phyloP scores from a whole-genome alignment of 2,888 invertebrate species.

The Oscheius onirici region DNA sequence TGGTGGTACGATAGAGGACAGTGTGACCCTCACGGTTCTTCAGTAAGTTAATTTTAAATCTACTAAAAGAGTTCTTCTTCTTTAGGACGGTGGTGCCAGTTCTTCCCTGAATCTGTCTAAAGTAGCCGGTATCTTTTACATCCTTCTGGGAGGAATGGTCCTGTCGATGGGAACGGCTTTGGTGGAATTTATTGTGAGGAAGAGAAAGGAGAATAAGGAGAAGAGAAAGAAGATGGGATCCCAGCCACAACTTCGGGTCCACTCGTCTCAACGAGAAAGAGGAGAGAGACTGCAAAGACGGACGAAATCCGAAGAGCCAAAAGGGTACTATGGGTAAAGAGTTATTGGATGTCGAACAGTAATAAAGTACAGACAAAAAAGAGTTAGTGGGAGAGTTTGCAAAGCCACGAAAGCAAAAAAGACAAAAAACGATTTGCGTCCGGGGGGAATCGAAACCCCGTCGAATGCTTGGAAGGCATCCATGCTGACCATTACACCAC shows the following conservation, averaged over 20 bases:
- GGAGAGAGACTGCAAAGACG: neutral
- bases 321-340: neutral
- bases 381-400: too few relatives aligned
- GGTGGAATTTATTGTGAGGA: conserved; percentile 85
- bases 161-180: conserved; percentile 90
- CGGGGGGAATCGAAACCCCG: conserved; percentile 54
- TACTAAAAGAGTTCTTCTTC: neutral
- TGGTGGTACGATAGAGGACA: conserved; percentile 88
- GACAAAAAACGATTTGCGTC: conserved; percentile 29
- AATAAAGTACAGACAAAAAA: too few relatives aligned
- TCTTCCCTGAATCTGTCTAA: conserved; percentile 79
- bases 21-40: conserved; percentile 72
- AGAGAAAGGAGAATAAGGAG: conserved; percentile 47
- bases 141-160: conserved; percentile 90
- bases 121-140: conserved; percentile 96
- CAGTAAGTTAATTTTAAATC: conserved; percentile 42
- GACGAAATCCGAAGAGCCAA: conserved; percentile 14
- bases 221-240: conserved; percentile 37
- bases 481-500: conserved; percentile 52
- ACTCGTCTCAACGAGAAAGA: neutral
- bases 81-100: conserved; percentile 53
- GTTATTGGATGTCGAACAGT: too few relatives aligned
- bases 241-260: conserved; percentile 1
- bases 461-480: conserved; percentile 56
- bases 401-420: too few relatives aligned